These are phyloP conservation scores for Tragulus kanchil DNA, from an alignment of 2,113 vertebrate genomes.

Conservation along the genomic window DNA sequence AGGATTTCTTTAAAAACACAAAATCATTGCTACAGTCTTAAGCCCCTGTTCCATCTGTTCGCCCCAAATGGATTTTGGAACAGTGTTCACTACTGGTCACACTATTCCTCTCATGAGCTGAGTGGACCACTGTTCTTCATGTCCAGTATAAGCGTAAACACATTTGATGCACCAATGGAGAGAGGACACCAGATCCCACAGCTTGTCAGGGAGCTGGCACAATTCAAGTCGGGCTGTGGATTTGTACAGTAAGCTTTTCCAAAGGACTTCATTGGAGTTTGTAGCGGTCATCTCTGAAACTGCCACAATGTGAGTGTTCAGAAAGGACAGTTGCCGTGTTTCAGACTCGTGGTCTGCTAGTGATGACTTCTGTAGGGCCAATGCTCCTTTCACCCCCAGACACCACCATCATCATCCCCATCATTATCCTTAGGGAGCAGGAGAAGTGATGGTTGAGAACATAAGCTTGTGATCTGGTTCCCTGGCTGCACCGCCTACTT, in stretches of 20 bases:
- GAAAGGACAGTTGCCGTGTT: not conserved
- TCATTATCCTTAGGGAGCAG: not conserved
- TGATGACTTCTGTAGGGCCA: not conserved
- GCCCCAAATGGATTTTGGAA: not conserved
- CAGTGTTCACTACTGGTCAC: not conserved
- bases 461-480: not conserved
- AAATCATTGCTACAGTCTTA: not conserved
- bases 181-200: not conserved
- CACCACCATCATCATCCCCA: not conserved
- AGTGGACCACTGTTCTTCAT: not conserved
- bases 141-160: not conserved
- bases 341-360: conserved; percentile 4
- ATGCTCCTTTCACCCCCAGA: not conserved
- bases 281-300: not conserved
- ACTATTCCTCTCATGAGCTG: not conserved
- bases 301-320: not conserved
- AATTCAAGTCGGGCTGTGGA: not conserved
- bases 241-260: conserved; percentile 35
- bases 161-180: not conserved
- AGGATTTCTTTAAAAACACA: not conserved
- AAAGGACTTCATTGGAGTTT: not conserved
- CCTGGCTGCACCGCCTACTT: not conserved
- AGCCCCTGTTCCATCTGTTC: not conserved
- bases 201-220: not conserved
- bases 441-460: not conserved